Evolutionary conservation across 2,797 vertebrate genomes (phyloP).

Genomic region (Cephalopachus bancanus): DNA sequence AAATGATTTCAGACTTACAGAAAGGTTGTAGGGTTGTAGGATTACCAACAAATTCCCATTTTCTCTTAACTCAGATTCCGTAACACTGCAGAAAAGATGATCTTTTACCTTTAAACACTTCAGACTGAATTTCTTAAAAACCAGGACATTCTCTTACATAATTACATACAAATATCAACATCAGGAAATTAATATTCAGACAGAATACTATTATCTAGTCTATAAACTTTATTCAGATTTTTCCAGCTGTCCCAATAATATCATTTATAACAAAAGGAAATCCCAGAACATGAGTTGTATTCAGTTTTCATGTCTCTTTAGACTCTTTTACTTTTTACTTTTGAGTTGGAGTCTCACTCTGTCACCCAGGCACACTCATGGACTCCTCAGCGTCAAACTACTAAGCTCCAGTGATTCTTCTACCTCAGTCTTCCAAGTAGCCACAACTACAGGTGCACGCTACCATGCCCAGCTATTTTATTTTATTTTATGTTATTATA

Average conservation of each 20-base stretch:
- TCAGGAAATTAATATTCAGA: slow-evolving; percentile 24
- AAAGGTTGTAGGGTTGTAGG: background rate
- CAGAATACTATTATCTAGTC: background rate
- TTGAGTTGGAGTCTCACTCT: too few species aligned
- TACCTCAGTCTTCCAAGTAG: too few species aligned
- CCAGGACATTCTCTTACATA: background rate
- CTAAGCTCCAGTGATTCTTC: too few species aligned
- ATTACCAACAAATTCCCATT: background rate
- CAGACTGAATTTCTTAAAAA: slow-evolving; percentile 23
- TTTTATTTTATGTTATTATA: too few species aligned
- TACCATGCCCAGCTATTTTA: too few species aligned
- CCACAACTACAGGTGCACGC: too few species aligned
- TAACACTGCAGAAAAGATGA: background rate
- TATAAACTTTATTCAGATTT: background rate
- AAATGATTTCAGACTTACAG: slow-evolving; percentile 40
- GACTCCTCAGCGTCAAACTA: too few species aligned
- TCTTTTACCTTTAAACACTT: background rate
- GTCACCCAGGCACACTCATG: too few species aligned
- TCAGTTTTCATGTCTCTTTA: background rate
- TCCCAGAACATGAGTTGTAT: background rate
- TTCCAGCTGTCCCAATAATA: background rate
- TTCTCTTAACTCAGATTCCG: background rate
- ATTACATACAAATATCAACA: slow-evolving; percentile 53
- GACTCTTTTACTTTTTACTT: too few species aligned
- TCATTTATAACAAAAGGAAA: background rate